These are phyloP conservation scores for Oryctolagus cuniculus DNA, from an alignment of 2,113 vertebrate genomes.

Conservation along the genomic window mOryCun1.1 NC_091438.1:95013001-95013500, in stretches of 20 bases:
- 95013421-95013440: not conserved
- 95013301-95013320: conserved; percentile 73
- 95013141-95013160: conserved; percentile 35
- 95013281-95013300: conserved; percentile 78
- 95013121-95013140: not conserved
- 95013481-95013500: conserved; percentile 32
- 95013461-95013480: not conserved
- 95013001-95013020: not conserved
- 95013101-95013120: not conserved
- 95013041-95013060: not conserved
- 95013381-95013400: conserved; percentile 1
- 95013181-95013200: conserved; percentile 74
- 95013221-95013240: conserved; percentile 73
- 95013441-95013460: conserved; percentile 45
- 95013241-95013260: conserved; percentile 74
- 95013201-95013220: conserved; percentile 68
- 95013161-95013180: conserved; percentile 60
- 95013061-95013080: not conserved
- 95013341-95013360: not conserved
- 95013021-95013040: not conserved
- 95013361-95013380: conserved; percentile 72
- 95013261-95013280: conserved; percentile 69
- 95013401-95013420: conserved; percentile 47
- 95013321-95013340: conserved; percentile 42
- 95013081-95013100: not conserved